Evolutionary conservation across 2,113 vertebrate species (phyloP), one percentile per base, ranked within the genome.

Genomic region (Atractosteus spatula): DNA sequence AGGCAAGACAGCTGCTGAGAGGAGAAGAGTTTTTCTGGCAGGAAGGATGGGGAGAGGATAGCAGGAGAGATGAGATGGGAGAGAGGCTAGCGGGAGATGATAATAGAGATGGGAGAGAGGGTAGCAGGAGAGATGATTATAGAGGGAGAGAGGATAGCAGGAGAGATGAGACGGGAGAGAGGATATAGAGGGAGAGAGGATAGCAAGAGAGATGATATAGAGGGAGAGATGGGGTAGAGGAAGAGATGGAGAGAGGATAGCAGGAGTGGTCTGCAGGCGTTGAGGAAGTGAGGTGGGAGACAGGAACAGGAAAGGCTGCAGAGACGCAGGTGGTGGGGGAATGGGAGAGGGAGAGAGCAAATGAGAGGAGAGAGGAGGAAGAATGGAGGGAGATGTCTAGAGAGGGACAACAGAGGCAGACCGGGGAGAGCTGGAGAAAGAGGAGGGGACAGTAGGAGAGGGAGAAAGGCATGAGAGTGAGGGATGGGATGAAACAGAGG

Each of bases 31-130:
- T 29, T 29, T 29, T 29, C 3, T 8, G 13, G 8, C 16, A 55
- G 44, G 61, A 68, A 29, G 59, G 65, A 16, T 5, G 5, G 14
- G 3, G 44, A 16, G 5, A 14, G 54, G 70, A 3, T 8, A 61
- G 42, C 45, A 47, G 61, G 68, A 5, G 57, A 72, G 62, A 57
- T 55, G 5, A 10, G 1, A 5, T 29, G 62, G 51, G 41, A 61
- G 68, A 68, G n/a, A n/a, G n/a, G n/a, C n/a, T 29, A 29, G 29
- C 29, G 2, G 29, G 29, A 29, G 29, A 29, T 29, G 29, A 29
- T 29, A 29, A 29, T 74, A 12, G 54, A 5, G 3, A n/a, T n/a
- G n/a, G 57, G 71, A 54, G 71, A 78, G 79, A 82, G 76, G 29
- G 2, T 2, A 29, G 29, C 29, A 29, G 29, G 29, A 29, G 29